Evolutionary conservation across 1,140 invertebrate genomes (phyloP), one percentile per base, ranked within the genome.

Genomic region (Phocides pigmalion): DNA sequence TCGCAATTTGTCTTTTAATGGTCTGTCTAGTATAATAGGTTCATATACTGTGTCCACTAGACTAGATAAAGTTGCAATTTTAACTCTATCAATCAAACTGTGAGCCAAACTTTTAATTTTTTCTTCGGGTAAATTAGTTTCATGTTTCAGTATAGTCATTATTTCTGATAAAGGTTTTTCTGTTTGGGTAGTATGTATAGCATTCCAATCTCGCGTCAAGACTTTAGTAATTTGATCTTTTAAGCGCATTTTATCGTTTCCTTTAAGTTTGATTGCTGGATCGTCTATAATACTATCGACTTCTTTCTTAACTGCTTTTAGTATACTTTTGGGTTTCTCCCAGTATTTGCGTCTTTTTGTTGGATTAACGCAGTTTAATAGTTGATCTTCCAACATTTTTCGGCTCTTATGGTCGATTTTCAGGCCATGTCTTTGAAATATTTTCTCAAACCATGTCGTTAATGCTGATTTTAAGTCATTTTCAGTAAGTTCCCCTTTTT

Each of bases 301-400:
- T 42, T 56, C 53, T 25, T 41, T 42, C 35, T 12, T 20, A 8
- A 53, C 16, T 19, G 5, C n/a, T 19, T 25, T n/a, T n/a, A 14
- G 37, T 4, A 56, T 22, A 56, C 17, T 56, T 9, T 41, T 15
- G 0, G 37, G 20, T n/a, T 25, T 56, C n/a, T 25, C 39, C 53
- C 41, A 59, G 11, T 11, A 41, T 20, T 42, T 59, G 9, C 22
- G 14, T 46, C 22, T 28, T 28, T 46, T 44, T 15, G 51, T 14
- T 11, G 9, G 3, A 12, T 4, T 32, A 44, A 44, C 15, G 9
- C 1, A 12, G 2, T 11, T 46, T 3, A 59, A 12, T 46, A 59
- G 22, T 25, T 47, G 22, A 46, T 71, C 17, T 58, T 49, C 59
- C 49, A 62, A 56, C 4, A 61, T 50, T 54, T 12, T 25, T 15